A percentile compares a stretch with the other conserved stretches of the same genome.
Evolutionary conservation across 2,797 vertebrate genomes (phyloP).

Genomic region (Sus cebifrons): DNA sequence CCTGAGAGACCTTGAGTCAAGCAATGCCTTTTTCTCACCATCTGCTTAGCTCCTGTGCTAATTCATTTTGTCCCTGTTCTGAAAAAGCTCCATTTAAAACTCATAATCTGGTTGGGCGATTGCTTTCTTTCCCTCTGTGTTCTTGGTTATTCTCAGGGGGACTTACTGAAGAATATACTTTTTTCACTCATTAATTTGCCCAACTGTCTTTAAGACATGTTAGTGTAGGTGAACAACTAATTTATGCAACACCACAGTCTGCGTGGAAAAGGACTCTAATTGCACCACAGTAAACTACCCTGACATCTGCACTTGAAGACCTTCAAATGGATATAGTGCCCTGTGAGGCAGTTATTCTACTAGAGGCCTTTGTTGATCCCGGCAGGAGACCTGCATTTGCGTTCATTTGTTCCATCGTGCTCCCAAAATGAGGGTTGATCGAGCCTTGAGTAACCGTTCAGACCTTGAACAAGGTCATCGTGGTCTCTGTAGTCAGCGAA

Average conservation of each 20-base stretch:
- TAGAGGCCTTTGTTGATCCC: conserved; percentile 53
- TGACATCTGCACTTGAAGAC: conserved; percentile 40
- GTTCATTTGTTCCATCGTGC: conserved; percentile 19
- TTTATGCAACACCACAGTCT: conserved; percentile 58
- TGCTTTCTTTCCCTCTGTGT: conserved; percentile 65
- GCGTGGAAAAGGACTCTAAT: conserved; percentile 60
- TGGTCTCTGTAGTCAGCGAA: conserved; percentile 17
- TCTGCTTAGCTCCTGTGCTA: conserved; percentile 77
- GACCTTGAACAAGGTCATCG: neutral
- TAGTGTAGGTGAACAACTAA: neutral
- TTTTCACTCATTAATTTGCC: conserved; percentile 17
- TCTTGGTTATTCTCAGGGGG: conserved; percentile 52
- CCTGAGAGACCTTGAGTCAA: conserved; percentile 74
- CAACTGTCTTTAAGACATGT: neutral
- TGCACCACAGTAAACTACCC: neutral
- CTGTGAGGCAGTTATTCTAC: neutral
- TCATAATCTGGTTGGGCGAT: conserved; percentile 71
- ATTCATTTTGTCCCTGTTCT: conserved; percentile 71
- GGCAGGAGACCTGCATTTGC: conserved; percentile 10
- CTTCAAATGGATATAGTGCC: conserved; percentile 31
- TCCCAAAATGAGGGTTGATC: neutral
- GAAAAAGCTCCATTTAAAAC: conserved; percentile 75
- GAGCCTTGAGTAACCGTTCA: neutral
- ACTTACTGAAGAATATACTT: conserved; percentile 11
- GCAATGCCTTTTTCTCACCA: conserved; percentile 66